Percentiles rank a stretch among this genome's conserved stretches.
These are phyloP conservation scores for Lasioglossum morio DNA, from an alignment of 2,888 invertebrate species.

Conservation along the genomic window DNA sequence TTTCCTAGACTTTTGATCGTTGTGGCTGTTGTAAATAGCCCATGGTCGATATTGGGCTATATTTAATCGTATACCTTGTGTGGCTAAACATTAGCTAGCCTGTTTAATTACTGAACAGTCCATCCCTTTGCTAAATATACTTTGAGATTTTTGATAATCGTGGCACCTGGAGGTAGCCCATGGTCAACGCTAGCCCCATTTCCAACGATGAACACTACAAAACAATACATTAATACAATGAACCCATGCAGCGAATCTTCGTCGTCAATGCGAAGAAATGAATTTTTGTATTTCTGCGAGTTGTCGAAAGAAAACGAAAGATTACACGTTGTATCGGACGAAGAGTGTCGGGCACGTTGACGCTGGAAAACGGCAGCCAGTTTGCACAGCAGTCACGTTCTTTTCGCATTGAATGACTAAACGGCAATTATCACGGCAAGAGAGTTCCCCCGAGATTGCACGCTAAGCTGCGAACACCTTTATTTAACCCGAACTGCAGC, in stretches of 20 bases:
- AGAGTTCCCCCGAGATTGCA: constrained; percentile 8
- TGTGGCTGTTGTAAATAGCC: no score
- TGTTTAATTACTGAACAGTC: no score
- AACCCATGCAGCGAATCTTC: neutral
- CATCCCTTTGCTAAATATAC: no score
- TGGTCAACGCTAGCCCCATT: neutral
- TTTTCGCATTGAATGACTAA: neutral
- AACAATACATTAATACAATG: neutral
- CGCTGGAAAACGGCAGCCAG: neutral
- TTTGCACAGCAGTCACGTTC: constrained; percentile 8
- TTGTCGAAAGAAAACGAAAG: neutral
- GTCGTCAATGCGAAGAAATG: accelerated
- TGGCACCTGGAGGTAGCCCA: neutral
- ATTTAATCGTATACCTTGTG: no score
- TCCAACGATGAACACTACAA: neutral
- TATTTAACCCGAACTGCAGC: constrained; percentile 51
- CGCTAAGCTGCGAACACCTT: constrained; percentile 36
- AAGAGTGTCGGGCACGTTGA: neutral
- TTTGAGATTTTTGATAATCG: no score
- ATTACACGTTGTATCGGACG: neutral
- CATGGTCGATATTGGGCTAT: no score
- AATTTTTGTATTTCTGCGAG: neutral
- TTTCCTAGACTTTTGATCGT: no score
- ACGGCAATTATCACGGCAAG: constrained; percentile 1
- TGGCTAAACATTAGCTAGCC: no score